phyloP scores from a whole-genome alignment of 2,888 invertebrate genomes.

The Drosophila helvetica region DNA sequence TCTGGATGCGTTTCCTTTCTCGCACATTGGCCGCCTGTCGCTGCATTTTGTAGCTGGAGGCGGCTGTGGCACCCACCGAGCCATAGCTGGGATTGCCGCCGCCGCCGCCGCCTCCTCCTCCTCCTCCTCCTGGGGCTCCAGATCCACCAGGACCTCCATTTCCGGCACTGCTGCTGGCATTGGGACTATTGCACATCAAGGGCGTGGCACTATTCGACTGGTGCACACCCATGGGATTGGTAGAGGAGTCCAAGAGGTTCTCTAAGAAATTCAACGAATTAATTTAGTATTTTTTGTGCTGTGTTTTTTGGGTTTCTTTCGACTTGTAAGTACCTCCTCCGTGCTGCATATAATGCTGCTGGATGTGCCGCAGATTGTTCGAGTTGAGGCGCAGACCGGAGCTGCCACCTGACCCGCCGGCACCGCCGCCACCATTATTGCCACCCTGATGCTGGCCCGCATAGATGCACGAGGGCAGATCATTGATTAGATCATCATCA shows the following conservation, averaged over 20 bases:
- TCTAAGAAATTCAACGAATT: conserved; percentile 50
- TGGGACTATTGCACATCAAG: conserved; percentile 78
- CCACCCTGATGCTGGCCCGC: conserved; percentile 85
- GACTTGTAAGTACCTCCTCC: conserved; percentile 67
- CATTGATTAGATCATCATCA: conserved; percentile 86
- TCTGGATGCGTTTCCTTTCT: conserved; percentile 99
- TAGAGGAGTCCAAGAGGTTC: conserved; percentile 79
- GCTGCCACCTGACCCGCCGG: conserved; percentile 41
- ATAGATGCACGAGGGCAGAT: conserved; percentile 93
- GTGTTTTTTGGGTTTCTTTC: not conserved
- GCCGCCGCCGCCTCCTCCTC: conserved; percentile 24
- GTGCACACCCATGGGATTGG: conserved; percentile 65
- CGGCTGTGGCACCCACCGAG: conserved; percentile 42
- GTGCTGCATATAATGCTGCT: conserved; percentile 84
- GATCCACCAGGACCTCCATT: conserved; percentile 39
- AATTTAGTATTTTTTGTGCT: too few relatives aligned
- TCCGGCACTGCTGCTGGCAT: conserved; percentile 70
- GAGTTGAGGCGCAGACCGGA: conserved; percentile 75
- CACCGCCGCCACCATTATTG: conserved; percentile 42
- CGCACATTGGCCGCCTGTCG: conserved; percentile 96
- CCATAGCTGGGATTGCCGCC: conserved; percentile 54
- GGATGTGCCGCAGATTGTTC: conserved; percentile 83
- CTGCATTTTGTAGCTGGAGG: conserved; percentile 90
- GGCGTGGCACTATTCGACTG: conserved; percentile 57
- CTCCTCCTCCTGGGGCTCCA: conserved; percentile 25